Evolutionary conservation across 2,113 vertebrate genomes (phyloP), one percentile per base, ranked within the genome.

Genomic region (Brachypodius melanocephalos): DNA sequence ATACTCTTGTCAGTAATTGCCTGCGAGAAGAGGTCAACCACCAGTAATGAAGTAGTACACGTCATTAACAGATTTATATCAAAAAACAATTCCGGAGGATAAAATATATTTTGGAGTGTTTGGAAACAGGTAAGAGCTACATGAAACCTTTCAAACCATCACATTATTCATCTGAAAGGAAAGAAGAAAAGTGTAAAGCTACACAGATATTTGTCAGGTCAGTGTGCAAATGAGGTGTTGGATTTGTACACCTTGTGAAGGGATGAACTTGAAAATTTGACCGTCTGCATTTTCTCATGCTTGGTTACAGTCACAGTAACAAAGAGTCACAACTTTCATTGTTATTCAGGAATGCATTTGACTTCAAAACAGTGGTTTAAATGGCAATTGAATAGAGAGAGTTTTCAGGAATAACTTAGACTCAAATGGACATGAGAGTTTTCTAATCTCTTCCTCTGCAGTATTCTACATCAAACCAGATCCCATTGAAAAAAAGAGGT

Each of bases 1-100:
- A 1, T 49, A 25, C 7, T 43, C 31, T 43, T 26, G 26, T 43
- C 0, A 0, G 7, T 58, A 51, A n/a, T 6, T 43, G 7, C 10
- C 25, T 36, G 20, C 31, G 52, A 75, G 31, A 51, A 51, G 43
- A 34, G 36, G 21, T 32, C 0, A 0, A 22, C 11, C 8, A 34
- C 26, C 26, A 51, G 31, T 14, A 58, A 42, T 17, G 26, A 31
- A 67, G 32, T 22, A 63, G 11, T 12, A 46, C 21, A 31, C 9
- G 48, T 85, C 34, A 65, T 36, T 7, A 62, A 77, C 88, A 6
- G 2, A 20, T 32, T 84, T 20, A 26, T 54, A 80, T 8, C 4
- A 65, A 68, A 82, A 78, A 83, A 46, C 3, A 45, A 36, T 54
- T 74, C 32, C 10, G 51, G 55, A 57, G 3, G 4, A 14, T 40